phyloP scores from a whole-genome alignment of 1,140 invertebrate species.

The Ceratina calcarata region DNA sequence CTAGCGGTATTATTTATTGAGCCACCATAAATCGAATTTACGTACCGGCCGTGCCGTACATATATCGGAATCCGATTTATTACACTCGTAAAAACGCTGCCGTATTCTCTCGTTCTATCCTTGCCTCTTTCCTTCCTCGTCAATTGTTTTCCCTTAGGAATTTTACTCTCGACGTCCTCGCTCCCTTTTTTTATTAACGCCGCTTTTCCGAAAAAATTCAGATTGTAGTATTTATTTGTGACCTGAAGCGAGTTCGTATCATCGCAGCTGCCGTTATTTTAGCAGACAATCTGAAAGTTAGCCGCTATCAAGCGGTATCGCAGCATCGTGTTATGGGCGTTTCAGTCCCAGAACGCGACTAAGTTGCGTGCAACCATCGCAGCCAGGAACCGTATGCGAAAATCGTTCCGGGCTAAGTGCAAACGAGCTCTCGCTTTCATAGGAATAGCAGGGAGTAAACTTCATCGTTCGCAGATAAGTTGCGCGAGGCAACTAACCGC shows the following conservation, averaged over 20 bases:
- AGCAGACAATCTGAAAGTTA: too few species aligned
- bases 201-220: too few species aligned
- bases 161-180: not conserved
- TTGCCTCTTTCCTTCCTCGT: constrained; percentile 3
- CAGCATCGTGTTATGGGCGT: too few species aligned
- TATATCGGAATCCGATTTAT: constrained; percentile 56
- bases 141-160: constrained; percentile 14
- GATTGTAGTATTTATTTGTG: too few species aligned
- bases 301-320: too few species aligned
- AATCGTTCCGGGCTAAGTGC: not conserved
- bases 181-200: too few species aligned
- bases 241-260: too few species aligned
- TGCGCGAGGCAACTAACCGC: constrained; percentile 30
- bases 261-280: too few species aligned
- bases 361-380: constrained; percentile 1
- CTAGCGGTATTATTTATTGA: constrained; percentile 63
- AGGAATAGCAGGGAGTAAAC: constrained; percentile 11
- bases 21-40: constrained; percentile 65
- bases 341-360: too few species aligned
- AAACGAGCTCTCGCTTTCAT: constrained; percentile 7
- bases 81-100: constrained; percentile 52
- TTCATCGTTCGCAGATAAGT: constrained; percentile 38
- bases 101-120: constrained; percentile 11
- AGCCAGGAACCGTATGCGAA: not conserved
- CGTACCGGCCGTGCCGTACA: constrained; percentile 37